Conservation (phyloP, 2,113 vertebrate genomes). For the Tyrannus savana region DNA sequence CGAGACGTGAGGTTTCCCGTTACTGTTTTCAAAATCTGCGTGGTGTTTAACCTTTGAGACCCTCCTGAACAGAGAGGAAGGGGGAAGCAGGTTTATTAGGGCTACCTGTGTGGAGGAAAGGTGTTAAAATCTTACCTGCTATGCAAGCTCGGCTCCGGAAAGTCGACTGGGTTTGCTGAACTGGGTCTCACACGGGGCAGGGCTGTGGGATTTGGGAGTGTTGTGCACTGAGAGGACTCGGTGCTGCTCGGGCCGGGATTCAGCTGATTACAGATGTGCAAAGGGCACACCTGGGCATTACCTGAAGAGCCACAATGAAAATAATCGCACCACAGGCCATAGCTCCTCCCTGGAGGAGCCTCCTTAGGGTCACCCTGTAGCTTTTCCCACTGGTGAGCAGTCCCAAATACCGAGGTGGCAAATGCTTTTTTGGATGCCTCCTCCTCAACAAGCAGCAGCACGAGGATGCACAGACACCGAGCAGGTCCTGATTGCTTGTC, state of each 20-base stretch:
- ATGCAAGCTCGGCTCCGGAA: neutral
- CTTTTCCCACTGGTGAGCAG: neutral
- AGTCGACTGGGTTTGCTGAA: neutral
- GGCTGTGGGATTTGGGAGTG: neutral
- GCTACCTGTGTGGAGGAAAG: neutral
- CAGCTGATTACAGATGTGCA: neutral
- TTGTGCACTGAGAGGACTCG: neutral
- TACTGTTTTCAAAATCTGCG: neutral
- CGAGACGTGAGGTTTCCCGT: neutral
- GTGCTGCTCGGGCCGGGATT: neutral
- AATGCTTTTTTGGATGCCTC: neutral
- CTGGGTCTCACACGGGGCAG: neutral
- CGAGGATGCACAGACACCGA: neutral
- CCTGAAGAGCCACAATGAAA: neutral
- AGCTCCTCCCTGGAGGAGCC: neutral
- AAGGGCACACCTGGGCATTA: neutral
- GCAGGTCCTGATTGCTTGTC: neutral
- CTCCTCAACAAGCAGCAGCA: neutral
- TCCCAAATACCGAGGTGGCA: neutral
- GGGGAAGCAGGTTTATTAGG: neutral
- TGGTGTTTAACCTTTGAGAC: conserved; percentile 2
- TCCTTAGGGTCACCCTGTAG: neutral
- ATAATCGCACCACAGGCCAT: neutral
- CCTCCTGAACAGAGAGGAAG: neutral
- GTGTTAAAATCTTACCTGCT: neutral